A percentile compares a stretch with the other conserved stretches of the same genome.
These are phyloP conservation scores for Epizoanthus rinbou DNA, from an alignment of 92 coral and sea anemone genomes.

Conservation along the genomic window DNA sequence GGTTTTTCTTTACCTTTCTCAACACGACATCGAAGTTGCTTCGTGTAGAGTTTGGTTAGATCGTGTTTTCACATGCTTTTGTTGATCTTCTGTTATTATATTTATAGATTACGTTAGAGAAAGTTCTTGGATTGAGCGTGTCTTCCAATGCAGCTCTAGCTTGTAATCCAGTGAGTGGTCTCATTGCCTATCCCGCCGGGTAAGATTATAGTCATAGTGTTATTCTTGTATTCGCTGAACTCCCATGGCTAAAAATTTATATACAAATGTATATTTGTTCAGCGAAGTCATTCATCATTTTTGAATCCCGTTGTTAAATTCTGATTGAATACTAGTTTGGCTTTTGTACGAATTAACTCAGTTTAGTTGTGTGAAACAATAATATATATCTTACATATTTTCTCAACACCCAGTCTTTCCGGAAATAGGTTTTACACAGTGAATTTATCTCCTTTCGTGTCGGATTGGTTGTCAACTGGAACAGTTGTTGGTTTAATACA, in stretches of 20 bases:
- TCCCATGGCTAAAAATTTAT: background rate
- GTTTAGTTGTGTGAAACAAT: background rate
- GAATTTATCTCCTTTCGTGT: too few relatives aligned
- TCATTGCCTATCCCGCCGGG: constrained; percentile 98
- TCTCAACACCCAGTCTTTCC: constrained; percentile 5
- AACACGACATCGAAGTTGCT: background rate
- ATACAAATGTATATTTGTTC: background rate
- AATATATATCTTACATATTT: background rate
- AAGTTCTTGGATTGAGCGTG: constrained; percentile 88
- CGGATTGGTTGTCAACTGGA: too few relatives aligned
- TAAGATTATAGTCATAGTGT: constrained; percentile 41
- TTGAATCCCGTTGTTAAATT: background rate
- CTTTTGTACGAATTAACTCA: background rate
- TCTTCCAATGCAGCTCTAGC: constrained; percentile 85
- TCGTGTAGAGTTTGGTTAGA: background rate
- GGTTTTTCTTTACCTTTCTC: background rate
- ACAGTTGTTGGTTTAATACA: too few relatives aligned
- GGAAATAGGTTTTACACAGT: constrained; percentile 8
- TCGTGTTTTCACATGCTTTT: constrained; percentile 20
- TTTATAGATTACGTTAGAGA: constrained; percentile 79
- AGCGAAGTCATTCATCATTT: background rate
- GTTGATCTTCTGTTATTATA: constrained; percentile 23
- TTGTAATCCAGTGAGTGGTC: constrained; percentile 82
- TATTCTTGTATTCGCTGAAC: background rate
- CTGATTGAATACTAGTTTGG: background rate